phyloP scores from a whole-genome alignment of 2,113 vertebrate species.

The Equus quagga region DNA sequence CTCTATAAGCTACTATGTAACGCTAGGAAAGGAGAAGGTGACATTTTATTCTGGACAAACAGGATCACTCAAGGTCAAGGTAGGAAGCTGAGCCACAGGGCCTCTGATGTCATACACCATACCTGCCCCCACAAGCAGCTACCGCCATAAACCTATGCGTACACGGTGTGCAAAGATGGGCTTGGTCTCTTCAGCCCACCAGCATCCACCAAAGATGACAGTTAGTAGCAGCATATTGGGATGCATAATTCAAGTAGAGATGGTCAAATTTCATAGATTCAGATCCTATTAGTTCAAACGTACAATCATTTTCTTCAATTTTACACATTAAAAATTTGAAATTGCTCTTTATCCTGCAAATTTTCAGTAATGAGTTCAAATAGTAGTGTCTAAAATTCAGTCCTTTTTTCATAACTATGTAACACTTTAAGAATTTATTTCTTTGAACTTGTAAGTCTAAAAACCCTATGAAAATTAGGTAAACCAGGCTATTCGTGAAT shows the following conservation, averaged over 20 bases:
- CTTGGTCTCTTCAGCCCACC: neutral
- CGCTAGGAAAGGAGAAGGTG: neutral
- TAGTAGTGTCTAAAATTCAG: neutral
- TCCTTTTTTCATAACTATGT: neutral
- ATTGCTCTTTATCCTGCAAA: neutral
- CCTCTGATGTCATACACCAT: neutral
- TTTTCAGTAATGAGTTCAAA: constrained; percentile 21
- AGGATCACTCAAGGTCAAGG: neutral
- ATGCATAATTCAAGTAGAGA: neutral
- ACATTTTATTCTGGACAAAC: constrained; percentile 19
- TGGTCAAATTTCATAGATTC: neutral
- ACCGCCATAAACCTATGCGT: neutral
- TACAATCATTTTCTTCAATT: neutral
- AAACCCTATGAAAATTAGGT: constrained; percentile 17
- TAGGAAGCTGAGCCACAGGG: neutral
- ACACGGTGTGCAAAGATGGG: rapidly evolving
- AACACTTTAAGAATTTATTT: constrained; percentile 7
- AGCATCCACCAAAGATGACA: neutral
- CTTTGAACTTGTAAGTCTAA: neutral
- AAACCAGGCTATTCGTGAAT: neutral
- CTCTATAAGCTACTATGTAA: neutral
- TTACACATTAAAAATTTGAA: constrained; percentile 24
- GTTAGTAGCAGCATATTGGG: neutral
- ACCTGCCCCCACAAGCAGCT: neutral
- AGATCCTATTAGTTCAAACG: neutral